phyloP scores from a whole-genome alignment of 2,888 invertebrate genomes.

The Tanytarsus gracilentus region DNA sequence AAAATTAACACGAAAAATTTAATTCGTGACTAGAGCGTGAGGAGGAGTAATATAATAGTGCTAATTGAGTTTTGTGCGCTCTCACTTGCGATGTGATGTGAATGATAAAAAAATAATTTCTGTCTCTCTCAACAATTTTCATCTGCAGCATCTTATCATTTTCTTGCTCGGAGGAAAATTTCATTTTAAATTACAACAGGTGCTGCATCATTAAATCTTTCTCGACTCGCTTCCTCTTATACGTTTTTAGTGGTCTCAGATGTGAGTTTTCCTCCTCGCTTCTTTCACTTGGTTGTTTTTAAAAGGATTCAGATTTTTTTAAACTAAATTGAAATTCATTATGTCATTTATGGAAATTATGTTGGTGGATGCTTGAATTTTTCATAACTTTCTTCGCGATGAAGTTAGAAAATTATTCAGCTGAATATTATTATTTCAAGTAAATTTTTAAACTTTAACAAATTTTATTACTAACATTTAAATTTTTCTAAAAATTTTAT shows the following conservation, averaged over 20 bases:
- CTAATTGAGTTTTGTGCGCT: slow-evolving; percentile 5
- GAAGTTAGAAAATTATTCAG: too few species aligned
- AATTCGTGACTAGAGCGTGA: not conserved
- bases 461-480: too few species aligned
- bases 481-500: too few species aligned
- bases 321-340: slow-evolving; percentile 17
- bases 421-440: too few species aligned
- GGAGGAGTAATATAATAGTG: not conserved
- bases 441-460: too few species aligned
- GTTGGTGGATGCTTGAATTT: not conserved
- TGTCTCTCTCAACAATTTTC: not conserved
- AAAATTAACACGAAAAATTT: not conserved
- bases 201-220: slow-evolving; percentile 15
- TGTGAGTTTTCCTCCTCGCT: not conserved
- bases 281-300: not conserved
- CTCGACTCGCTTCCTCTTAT: not conserved
- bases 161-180: not conserved
- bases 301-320: not conserved
- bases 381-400: not conserved
- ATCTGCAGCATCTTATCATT: not conserved
- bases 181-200: slow-evolving; percentile 13
- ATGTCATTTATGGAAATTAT: slow-evolving; percentile 16
- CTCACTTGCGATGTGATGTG: not conserved
- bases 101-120: not conserved
- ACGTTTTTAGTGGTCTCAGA: slow-evolving; percentile 1